Base-by-base conservation (phyloP, 2,797 vertebrate species). In the Benthosema pterotum region DNA sequence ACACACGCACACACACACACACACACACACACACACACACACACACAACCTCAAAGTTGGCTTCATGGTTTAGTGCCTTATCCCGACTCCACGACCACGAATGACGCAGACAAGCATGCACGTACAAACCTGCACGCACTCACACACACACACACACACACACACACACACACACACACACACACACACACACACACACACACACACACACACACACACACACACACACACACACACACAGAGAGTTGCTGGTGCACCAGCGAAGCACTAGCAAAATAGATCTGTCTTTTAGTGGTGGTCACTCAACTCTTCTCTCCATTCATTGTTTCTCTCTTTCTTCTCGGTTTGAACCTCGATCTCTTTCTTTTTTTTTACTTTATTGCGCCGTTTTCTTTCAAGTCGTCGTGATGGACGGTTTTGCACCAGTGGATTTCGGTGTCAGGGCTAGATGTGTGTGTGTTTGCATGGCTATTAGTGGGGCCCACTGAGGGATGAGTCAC, bases 401-500 rank as follows among this genome's bases (percentile, higher is more conserved):
- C 65, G 60, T 62, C 65, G 22, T 85, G 74, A 85, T 88, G 81
- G 85, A 87, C 72, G 66, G 60, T 75, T 83, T 79, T 67, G 65
- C 68, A 52, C 73, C 78, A 51, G 66, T 65, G 68, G 77, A 80
- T 80, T 83, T 85, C 78, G 68, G 80, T 83, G 83, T 89, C 79
- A 81, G 79, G 79, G 84, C 78, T 83, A 84, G 83, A 85, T 88
- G 82, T 84, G 73, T 88, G 87, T 87, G 73, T 88, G 87, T 87
- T 90, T 90, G 87, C 80, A 87, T 80, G 86, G 76, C 86, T 81
- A 81, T 91, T 89, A 89, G 84, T 75, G 87, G 82, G 83, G 85
- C 78, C 80, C 72, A 38, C 56, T 60, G 76, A 85, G 70, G 77
- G 82, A 79, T 76, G 83, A 73, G 75, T 42, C 83, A 74, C 72